These are phyloP conservation scores for Macroramphosus scolopax DNA, from an alignment of 2,797 vertebrate species.

Conservation along the genomic window DNA sequence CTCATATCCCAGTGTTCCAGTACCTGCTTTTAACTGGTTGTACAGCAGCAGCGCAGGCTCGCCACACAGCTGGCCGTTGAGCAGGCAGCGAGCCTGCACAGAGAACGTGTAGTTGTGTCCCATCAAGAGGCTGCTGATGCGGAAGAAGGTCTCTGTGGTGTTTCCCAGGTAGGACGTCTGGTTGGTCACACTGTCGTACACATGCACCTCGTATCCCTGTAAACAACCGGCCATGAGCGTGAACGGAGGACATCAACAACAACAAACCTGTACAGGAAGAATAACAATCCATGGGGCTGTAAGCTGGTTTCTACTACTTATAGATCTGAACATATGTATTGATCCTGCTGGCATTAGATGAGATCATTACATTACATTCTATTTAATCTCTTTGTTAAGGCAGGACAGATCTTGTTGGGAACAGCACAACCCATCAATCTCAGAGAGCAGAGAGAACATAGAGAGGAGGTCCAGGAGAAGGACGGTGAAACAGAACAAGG, in stretches of 20 bases:
- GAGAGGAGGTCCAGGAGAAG: no score
- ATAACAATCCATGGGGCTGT: no score
- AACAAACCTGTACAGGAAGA: no score
- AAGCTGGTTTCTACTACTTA: not conserved
- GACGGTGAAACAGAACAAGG: no score
- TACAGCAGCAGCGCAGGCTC: slow-evolving; percentile 88
- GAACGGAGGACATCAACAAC: not conserved
- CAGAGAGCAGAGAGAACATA: no score
- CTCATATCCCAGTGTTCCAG: slow-evolving; percentile 6
- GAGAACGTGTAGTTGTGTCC: slow-evolving; percentile 96
- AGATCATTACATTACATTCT: no score
- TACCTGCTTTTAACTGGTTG: slow-evolving; percentile 81
- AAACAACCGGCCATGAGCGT: not conserved
- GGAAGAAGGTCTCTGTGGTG: slow-evolving; percentile 93
- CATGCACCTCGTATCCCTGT: slow-evolving; percentile 92
- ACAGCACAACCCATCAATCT: no score
- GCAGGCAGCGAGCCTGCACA: slow-evolving; percentile 90
- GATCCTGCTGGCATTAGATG: no score
- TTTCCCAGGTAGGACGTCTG: slow-evolving; percentile 86
- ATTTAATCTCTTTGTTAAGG: no score
- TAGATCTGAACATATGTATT: no score
- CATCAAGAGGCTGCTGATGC: slow-evolving; percentile 85
- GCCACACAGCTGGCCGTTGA: slow-evolving; percentile 89
- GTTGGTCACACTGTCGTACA: slow-evolving; percentile 88
- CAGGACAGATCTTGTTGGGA: no score